phyloP scores from a whole-genome alignment of 2,113 vertebrate species.

The Platichthys stellatus region DNA sequence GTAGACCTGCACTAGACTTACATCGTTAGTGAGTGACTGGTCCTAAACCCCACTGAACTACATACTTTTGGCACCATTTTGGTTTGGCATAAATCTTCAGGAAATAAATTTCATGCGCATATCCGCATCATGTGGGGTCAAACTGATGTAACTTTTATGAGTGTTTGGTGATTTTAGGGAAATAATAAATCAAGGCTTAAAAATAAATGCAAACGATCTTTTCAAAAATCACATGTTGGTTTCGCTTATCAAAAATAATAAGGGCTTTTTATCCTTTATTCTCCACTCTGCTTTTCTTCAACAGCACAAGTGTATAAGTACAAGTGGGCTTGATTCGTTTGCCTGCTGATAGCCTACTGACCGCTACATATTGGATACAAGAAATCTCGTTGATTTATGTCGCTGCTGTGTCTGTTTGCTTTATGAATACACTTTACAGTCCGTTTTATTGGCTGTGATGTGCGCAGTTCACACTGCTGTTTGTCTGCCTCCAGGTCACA shows the following conservation, averaged over 20 bases:
- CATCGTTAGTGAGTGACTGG: constrained; percentile 50
- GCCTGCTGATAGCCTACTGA: constrained; percentile 16
- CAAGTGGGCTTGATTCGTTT: neutral
- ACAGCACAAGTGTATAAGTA: neutral
- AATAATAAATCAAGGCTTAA: neutral
- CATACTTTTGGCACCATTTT: constrained; percentile 6
- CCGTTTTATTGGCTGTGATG: constrained; percentile 22
- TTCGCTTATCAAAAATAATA: neutral
- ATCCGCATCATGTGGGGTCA: neutral
- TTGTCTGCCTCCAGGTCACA: neutral
- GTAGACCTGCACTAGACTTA: constrained; percentile 39
- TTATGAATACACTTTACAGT: constrained; percentile 16
- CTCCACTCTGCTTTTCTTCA: neutral
- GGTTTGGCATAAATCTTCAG: constrained; percentile 20
- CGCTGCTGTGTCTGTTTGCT: constrained; percentile 11
- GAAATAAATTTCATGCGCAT: constrained; percentile 5
- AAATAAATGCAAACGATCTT: neutral
- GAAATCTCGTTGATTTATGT: constrained; percentile 13
- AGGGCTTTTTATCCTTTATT: too few species aligned
- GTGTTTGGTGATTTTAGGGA: neutral
- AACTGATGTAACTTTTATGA: neutral
- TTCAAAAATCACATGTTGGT: neutral
- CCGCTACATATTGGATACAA: neutral
- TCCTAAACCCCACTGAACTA: constrained; percentile 21
- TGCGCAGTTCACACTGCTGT: neutral